Base-by-base conservation (phyloP, 1,140 invertebrate genomes). In the Palaemon carinicauda region DNA sequence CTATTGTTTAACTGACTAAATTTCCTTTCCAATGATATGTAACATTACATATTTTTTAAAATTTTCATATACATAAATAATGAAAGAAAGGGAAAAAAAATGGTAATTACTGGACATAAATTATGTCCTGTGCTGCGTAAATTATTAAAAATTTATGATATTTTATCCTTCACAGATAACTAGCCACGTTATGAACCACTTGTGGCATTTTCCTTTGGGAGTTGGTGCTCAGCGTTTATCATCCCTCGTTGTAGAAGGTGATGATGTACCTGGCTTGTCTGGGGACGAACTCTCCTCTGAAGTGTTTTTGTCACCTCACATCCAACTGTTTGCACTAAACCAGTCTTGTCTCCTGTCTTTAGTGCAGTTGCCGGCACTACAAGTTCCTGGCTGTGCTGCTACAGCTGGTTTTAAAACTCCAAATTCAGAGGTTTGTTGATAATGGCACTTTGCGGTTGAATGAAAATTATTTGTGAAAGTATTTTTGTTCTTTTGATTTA, bases 171-270 rank as follows among this genome's bases (percentile, higher is more conserved):
- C 9, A 60, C 81, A 87, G 89, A 94, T 96, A 24, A 92, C 96
- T 83, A 93, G 94, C 90, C 96, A 98, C 92, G 92, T 98, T 88
- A 94, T 98, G 1, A 97, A 96, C 89, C 96, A 97, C 92, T 90
- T 98, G 71, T 95, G 95, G 27, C 96, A 98, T 90, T 98, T 97
- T 92, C 97, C 97, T 9, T 95, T 97, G 94, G 92, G 92, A 12
- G 94, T 96, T 81, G 97, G 97, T 12, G 96, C 97, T 0, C 94
- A 96, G 0, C 93, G 95, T 24, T 92, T 97, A 17, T 95, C 95
- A 87, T 98, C 96, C 1, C 92, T 96, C 89, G 96, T 99, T 2
- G 96, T 96, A 85, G 98, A 99, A 92, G 94, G 97, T 89, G 97
- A 98, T 91, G 98, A 99, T 92, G 94, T 96, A n/a, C 95, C 95